Percentiles rank a stretch among this genome's conserved stretches.
Conservation (phyloP, 2,113 vertebrate genomes). For the Thermophis baileyi region DNA sequence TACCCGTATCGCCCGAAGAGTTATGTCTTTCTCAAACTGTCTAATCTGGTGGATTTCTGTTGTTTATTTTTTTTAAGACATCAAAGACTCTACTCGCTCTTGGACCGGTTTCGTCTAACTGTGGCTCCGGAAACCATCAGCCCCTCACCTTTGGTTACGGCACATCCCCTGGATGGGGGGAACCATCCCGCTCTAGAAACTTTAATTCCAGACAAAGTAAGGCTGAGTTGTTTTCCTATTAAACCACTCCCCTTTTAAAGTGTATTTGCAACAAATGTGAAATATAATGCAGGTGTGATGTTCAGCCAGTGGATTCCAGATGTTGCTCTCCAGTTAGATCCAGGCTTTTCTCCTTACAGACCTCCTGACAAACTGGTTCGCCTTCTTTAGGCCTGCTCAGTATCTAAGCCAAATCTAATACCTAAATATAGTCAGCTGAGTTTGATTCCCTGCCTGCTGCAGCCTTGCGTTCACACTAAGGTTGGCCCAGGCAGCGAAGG, state of each 20-base stretch:
- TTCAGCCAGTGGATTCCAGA: no score
- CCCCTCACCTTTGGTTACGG: conserved; percentile 79
- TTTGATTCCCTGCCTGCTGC: no score
- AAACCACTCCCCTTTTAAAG: background rate
- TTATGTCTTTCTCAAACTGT: background rate
- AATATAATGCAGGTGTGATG: background rate
- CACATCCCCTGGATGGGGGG: conserved; percentile 90
- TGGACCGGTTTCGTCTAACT: conserved; percentile 93
- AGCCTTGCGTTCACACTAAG: no score
- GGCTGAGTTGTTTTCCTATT: conserved; percentile 9
- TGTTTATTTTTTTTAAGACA: conserved; percentile 74
- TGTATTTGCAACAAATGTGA: background rate
- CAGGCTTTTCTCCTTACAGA: no score
- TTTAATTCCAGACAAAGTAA: conserved; percentile 84
- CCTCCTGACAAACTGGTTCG: no score
- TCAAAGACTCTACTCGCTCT: conserved; percentile 94
- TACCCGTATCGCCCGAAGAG: background rate
- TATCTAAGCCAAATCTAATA: no score
- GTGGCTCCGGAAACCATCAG: conserved; percentile 79
- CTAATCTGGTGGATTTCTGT: background rate
- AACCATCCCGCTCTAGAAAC: conserved; percentile 79
- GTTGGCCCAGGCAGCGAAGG: no score
- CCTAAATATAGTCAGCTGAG: no score
- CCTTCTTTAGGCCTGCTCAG: no score
- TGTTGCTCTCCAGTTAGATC: no score